Base-by-base conservation (phyloP, 2,888 invertebrate species). In the Chymomyza fuscimana region DNA sequence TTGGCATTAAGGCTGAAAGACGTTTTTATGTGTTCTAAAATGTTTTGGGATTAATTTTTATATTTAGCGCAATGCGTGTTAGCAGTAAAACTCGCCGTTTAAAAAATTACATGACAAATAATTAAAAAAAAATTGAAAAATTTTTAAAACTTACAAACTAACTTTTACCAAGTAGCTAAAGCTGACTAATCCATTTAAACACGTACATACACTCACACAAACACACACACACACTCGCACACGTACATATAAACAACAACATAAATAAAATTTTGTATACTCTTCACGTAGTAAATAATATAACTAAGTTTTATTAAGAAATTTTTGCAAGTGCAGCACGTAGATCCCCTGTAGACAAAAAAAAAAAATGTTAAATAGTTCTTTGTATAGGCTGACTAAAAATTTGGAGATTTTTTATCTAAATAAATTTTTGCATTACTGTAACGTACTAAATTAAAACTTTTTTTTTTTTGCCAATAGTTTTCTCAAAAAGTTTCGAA, bases 171-270 rank as follows among this genome's bases (percentile, higher is more conserved):
- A 16, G 25, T 25, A 25, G 25, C 25, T 25, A 25, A 56, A 16
- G 22, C 29, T 58, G 16, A 58, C 58, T 58, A 25, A 64, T 46
- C 22, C 54, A 40, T 32, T 40, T 16, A 16, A 1, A 56, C 54
- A 46, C 54, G 40, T 51, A 65, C 60, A 50, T 51, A 63, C 63
- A 22, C 54, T 51, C 67, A 67, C 19, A 36, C 25, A 68, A 19
- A 22, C 22, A 58, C 19, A 25, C 25, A 4, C 25, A 4, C 25
- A 25, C 25, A 25, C 25, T 4, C 25, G 25, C 4, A 25, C 25
- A 25, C 25, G 32, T 51, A 61, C 32, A 60, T n/a, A 71, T 29
- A n/a, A 25, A 40, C 63, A 59, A 9, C 9, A 62, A 40, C 46
- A 19, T 54, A n/a, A 16, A 46, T 7, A 12, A 32, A 5, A 46